Evolutionary conservation across 2,797 vertebrate genomes (phyloP).

Genomic region (Nannoperca obscura): DNA sequence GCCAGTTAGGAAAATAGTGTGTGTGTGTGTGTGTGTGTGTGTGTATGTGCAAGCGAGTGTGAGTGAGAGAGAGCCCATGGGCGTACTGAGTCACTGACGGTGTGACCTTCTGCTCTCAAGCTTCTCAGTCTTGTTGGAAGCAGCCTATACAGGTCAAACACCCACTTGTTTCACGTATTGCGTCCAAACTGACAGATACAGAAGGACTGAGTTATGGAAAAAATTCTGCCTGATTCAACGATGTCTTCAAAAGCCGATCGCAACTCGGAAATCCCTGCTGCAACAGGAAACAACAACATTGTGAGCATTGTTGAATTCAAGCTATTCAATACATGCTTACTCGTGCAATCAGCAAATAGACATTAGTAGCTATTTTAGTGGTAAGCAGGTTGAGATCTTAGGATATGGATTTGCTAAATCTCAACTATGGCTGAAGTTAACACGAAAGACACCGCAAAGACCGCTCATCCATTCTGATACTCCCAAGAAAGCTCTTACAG

Average conservation of each 20-base stretch:
- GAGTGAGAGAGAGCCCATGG: slow-evolving; percentile 40
- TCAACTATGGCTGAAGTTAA: background rate
- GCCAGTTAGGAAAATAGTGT: slow-evolving; percentile 43
- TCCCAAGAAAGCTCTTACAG: slow-evolving; percentile 38
- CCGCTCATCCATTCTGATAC: slow-evolving; percentile 21
- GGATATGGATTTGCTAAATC: slow-evolving; percentile 5
- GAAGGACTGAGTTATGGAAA: slow-evolving; percentile 37
- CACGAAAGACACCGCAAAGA: slow-evolving; percentile 14
- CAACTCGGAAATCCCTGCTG: background rate
- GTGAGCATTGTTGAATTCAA: slow-evolving; percentile 9
- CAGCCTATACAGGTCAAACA: slow-evolving; percentile 72
- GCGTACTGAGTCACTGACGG: slow-evolving; percentile 68
- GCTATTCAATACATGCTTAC: slow-evolving; percentile 25
- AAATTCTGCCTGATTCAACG: slow-evolving; percentile 32
- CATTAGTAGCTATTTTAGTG: slow-evolving; percentile 26
- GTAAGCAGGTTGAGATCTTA: background rate
- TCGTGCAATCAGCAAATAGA: slow-evolving; percentile 31
- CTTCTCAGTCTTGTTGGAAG: slow-evolving; percentile 61
- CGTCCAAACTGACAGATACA: slow-evolving; percentile 33
- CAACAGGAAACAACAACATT: slow-evolving; percentile 32
- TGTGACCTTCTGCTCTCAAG: slow-evolving; percentile 81
- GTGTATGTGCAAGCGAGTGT: background rate
- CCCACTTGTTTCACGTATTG: slow-evolving; percentile 54
- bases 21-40: slow-evolving; percentile 8
- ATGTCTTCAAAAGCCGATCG: slow-evolving; percentile 12